Evolutionary conservation across 2,888 invertebrate species (phyloP), one percentile per base, ranked within the genome.

Genomic region (Julus scanicus): DNA sequence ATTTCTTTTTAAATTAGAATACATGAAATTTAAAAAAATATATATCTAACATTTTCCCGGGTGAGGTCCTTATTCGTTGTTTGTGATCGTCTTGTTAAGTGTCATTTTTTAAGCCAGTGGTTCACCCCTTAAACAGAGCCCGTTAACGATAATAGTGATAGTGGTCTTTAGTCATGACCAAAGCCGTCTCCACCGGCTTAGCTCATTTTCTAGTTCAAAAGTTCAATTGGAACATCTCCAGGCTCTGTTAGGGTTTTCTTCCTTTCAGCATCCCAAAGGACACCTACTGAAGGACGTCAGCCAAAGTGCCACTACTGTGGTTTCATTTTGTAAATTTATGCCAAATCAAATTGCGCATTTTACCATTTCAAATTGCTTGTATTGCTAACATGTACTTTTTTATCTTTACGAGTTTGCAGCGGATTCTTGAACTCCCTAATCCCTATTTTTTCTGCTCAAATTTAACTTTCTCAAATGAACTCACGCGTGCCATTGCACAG

Each of bases 131-230:
- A 8, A n/a, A 37, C 80, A 80, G 13, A 80, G 80, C 80, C 80
- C 6, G 6, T 71, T n/a, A 80, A 80, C 6, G 5, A 17, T 63
- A 6, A 44, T 44, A 44, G 3, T 13, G 80, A 13, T 13, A 13
- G 80, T 80, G 80, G 29, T 13, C 13, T 13, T 80, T 6, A 80
- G 80, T 80, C n/a, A n/a, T 8, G 80, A 13, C 29, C 80, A 80
- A 29, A 80, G 80, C 80, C 80, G 80, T 20, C 80, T 80, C 80
- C 80, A 80, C 80, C 80, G 80, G 80, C 80, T 80, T n/a, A 63
- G 63, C n/a, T 80, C 9, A 11, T 37, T 13, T 1, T 80, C 20
- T 29, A n/a, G n/a, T n/a, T n/a, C n/a, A 6, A 20, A 80, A 63
- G 80, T 29, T 80, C 80, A 2, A 0, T 2, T n/a, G 20, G 80